These are phyloP conservation scores for Notechis scutatus DNA, from an alignment of 2,113 vertebrate genomes.

Conservation along the genomic window DNA sequence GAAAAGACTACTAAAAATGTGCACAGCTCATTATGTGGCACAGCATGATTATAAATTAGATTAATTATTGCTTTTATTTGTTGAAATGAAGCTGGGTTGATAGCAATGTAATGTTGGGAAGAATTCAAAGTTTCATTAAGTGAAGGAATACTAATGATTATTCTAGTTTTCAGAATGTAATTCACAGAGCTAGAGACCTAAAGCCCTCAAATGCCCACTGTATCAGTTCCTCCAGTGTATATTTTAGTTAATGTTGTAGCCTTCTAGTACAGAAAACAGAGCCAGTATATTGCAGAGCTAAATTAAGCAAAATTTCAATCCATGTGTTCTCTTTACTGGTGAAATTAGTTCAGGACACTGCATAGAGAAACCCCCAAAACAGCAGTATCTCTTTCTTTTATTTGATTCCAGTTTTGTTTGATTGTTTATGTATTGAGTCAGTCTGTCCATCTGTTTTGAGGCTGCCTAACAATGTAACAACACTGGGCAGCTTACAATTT, in stretches of 20 bases:
- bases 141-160: neutral
- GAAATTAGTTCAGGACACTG: constrained; percentile 26
- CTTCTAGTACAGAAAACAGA: constrained; percentile 4
- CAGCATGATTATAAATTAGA: neutral
- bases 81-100: constrained; percentile 34
- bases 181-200: neutral
- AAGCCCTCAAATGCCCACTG: neutral
- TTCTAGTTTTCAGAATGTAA: constrained; percentile 23
- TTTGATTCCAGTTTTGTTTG: neutral
- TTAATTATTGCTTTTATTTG: constrained; percentile 15
- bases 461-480: neutral
- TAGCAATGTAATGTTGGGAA: constrained; percentile 4
- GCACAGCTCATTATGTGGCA: neutral
- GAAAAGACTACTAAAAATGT: constrained; percentile 27
- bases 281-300: constrained; percentile 22
- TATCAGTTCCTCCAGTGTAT: constrained; percentile 18
- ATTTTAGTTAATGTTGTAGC: constrained; percentile 41
- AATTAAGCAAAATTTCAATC: constrained; percentile 43
- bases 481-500: neutral
- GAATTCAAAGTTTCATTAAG: constrained; percentile 36
- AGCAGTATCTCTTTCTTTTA: constrained; percentile 21
- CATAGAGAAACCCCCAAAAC: constrained; percentile 23
- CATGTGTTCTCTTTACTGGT: constrained; percentile 25
- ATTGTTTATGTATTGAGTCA: neutral
- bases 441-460: neutral